A percentile compares a stretch with the other conserved stretches of the same genome.
Conservation (phyloP, 2,113 vertebrate species). For the Pterocles gutturalis region DNA sequence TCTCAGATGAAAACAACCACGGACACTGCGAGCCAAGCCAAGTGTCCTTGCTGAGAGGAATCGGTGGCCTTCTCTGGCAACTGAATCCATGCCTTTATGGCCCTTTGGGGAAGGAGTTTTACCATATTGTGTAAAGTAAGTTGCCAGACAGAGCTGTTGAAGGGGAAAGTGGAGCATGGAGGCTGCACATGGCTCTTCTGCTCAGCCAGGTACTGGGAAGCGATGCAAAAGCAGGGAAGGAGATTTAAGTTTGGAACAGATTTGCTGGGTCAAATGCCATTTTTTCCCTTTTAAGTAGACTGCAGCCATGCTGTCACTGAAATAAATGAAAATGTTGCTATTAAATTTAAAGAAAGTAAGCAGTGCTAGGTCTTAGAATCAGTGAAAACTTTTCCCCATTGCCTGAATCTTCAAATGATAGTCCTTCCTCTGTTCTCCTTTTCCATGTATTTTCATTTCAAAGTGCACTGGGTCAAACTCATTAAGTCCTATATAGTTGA, state of each 20-base stretch:
- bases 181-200: not conserved
- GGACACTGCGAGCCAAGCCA: not conserved
- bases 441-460: not conserved
- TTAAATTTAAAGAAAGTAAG: not conserved
- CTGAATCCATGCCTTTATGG: not conserved
- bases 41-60: constrained; percentile 13
- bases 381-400: not conserved
- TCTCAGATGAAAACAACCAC: constrained; percentile 35
- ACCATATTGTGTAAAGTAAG: not conserved
- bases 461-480: not conserved
- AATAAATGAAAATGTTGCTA: not conserved
- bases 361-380: not conserved
- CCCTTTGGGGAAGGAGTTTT: constrained; percentile 10
- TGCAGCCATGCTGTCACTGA: not conserved
- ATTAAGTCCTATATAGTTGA: not conserved
- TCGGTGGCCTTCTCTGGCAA: not conserved
- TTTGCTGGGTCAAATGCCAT: not conserved
- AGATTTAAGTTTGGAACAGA: not conserved
- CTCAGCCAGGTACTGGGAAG: not conserved
- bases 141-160: not conserved
- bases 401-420: not conserved
- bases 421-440: not conserved
- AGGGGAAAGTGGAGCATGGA: not conserved
- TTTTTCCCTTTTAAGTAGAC: not conserved
- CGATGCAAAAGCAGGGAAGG: not conserved